Evolutionary conservation across 2,888 invertebrate species (phyloP).

Genomic region (Lasioglossum zephyrum): DNA sequence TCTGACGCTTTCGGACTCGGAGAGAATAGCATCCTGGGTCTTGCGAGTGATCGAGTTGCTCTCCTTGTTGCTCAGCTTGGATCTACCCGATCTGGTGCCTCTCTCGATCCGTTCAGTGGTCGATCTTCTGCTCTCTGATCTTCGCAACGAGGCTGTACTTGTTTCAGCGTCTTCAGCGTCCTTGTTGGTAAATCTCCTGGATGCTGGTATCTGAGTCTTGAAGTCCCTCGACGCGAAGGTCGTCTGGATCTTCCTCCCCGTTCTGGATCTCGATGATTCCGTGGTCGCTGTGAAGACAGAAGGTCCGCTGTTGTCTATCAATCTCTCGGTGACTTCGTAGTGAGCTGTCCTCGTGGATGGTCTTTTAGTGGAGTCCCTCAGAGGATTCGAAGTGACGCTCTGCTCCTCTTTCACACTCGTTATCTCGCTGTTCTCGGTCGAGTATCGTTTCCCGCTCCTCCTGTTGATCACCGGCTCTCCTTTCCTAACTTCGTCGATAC

Average conservation of each 20-base stretch:
- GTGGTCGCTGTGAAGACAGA: conserved; percentile 62
- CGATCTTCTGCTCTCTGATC: conserved; percentile 8
- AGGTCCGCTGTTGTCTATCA: conserved; percentile 51
- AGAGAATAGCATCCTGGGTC: conserved; percentile 61
- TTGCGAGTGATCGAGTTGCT: conserved; percentile 25
- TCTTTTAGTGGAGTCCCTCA: conserved; percentile 34
- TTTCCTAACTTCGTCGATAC: neutral
- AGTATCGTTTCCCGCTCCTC: conserved; percentile 52
- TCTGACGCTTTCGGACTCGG: conserved; percentile 74
- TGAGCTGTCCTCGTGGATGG: neutral
- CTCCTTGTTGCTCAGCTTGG: conserved; percentile 25
- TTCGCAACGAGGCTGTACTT: conserved; percentile 30
- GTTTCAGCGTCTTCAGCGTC: conserved; percentile 22
- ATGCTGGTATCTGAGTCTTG: conserved; percentile 60
- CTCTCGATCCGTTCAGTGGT: conserved; percentile 19
- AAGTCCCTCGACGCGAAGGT: conserved; percentile 66
- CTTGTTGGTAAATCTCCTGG: conserved; percentile 45
- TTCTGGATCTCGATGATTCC: conserved; percentile 71
- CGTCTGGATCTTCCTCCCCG: conserved; percentile 77
- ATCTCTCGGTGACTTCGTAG: neutral
- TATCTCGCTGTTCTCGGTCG: conserved; percentile 23
- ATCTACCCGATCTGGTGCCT: conserved; percentile 37
- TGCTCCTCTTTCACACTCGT: conserved; percentile 22
- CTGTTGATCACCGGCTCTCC: conserved; percentile 29
- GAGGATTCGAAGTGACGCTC: neutral